A percentile compares a stretch with the other conserved stretches of the same genome.
These are phyloP conservation scores for Microctonus hyperodae DNA, from an alignment of 2,888 invertebrate species.

Conservation along the genomic window DNA sequence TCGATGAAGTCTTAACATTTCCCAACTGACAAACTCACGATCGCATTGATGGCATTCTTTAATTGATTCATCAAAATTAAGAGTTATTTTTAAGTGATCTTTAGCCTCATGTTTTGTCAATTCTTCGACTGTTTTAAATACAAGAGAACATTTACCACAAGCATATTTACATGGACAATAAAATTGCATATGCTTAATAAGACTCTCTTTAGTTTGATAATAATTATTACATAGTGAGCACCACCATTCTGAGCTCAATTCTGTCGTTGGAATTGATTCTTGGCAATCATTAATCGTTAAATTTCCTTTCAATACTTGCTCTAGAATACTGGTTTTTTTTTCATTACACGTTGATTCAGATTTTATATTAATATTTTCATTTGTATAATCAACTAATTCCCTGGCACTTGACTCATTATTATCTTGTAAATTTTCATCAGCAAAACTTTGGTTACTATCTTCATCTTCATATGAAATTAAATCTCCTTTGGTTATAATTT, in stretches of 20 bases:
- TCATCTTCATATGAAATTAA: constrained; percentile 18
- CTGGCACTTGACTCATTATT: constrained; percentile 5
- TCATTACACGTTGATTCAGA: constrained; percentile 36
- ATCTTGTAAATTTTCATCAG: background rate
- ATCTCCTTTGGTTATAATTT: constrained; percentile 20
- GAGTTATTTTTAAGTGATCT: constrained; percentile 48
- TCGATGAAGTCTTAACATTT: constrained; percentile 54
- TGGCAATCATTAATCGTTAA: constrained; percentile 52
- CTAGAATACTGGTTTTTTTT: constrained; percentile 52
- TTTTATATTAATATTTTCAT: background rate
- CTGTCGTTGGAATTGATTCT: constrained; percentile 42
- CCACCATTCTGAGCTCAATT: constrained; percentile 53
- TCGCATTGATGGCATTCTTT: constrained; percentile 54
- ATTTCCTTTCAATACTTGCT: constrained; percentile 53
- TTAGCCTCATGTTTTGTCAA: constrained; percentile 54
- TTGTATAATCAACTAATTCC: background rate
- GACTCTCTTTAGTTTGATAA: constrained; percentile 51
- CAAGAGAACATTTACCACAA: constrained; percentile 50
- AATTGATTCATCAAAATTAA: constrained; percentile 48
- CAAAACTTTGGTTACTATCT: constrained; percentile 34
- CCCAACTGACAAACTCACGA: constrained; percentile 53
- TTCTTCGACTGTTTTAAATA: constrained; percentile 50
- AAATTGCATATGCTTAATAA: constrained; percentile 52
- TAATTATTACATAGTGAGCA: constrained; percentile 58
- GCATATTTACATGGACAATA: constrained; percentile 52